Evolutionary conservation across 2,888 invertebrate species (phyloP).

Genomic region (Andrena chrysosceles): DNA sequence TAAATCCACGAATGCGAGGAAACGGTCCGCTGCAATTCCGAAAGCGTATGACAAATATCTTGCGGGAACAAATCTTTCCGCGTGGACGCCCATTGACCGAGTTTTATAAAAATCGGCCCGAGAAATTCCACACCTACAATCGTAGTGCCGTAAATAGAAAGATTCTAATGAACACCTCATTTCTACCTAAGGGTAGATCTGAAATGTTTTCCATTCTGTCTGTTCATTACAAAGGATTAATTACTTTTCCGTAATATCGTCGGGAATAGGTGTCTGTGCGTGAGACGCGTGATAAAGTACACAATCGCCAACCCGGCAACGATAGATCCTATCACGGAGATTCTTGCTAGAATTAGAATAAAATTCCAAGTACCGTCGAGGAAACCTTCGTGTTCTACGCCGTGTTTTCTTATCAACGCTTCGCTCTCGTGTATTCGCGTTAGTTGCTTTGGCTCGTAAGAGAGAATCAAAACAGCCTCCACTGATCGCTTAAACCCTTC

Average conservation of each 20-base stretch:
- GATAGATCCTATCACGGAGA: conserved; percentile 69
- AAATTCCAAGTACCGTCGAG: conserved; percentile 41
- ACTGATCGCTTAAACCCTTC: conserved; percentile 25
- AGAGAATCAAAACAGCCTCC: conserved; percentile 44
- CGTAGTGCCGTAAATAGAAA: not conserved
- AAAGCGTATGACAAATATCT: conserved; percentile 83
- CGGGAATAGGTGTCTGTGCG: conserved; percentile 62
- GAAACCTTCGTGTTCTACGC: conserved; percentile 19
- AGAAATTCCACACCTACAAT: conserved; percentile 80
- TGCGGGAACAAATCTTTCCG: conserved; percentile 85
- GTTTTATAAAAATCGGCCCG: conserved; percentile 86
- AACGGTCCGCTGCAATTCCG: conserved; percentile 81
- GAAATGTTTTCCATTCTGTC: not conserved
- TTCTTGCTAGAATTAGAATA: conserved; percentile 63
- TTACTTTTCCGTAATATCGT: conserved; percentile 71
- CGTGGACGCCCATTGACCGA: conserved; percentile 86
- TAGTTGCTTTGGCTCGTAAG: conserved; percentile 27
- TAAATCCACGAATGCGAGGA: conserved; percentile 83
- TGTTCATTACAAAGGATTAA: not conserved
- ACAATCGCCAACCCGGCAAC: conserved; percentile 59
- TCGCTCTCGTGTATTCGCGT: not conserved
- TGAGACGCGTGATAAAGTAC: conserved; percentile 70
- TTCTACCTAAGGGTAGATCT: not conserved
- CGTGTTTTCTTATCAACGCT: not conserved
- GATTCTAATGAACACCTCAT: not conserved